Percentiles rank a stretch among this genome's conserved stretches.
Conservation (phyloP, 2,797 vertebrate genomes). For the Carapus acus region DNA sequence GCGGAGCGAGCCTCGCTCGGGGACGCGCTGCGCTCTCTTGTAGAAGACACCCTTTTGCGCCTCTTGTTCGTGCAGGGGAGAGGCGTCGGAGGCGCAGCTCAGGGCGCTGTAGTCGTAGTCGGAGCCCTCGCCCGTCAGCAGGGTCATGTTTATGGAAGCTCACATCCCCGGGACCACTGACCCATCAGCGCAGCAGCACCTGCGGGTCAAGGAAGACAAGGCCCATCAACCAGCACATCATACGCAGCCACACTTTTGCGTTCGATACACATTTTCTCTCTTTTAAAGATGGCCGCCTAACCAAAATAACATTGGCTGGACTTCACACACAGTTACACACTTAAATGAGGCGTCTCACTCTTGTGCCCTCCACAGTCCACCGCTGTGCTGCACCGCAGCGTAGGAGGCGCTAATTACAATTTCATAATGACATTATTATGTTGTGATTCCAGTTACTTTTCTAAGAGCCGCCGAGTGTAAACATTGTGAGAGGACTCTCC, state of each 20-base stretch:
- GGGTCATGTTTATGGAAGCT: constrained; percentile 86
- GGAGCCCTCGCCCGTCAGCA: constrained; percentile 91
- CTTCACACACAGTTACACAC: not conserved
- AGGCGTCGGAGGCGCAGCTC: constrained; percentile 88
- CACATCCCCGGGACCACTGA: constrained; percentile 74
- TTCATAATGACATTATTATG: no score
- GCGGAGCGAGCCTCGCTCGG: constrained; percentile 55
- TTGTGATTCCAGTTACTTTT: constrained; percentile 14
- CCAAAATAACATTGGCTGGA: no score
- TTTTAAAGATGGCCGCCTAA: not conserved
- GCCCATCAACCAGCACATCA: no score
- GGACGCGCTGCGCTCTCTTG: constrained; percentile 81
- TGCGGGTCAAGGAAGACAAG: constrained; percentile 3
- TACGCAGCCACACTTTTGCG: no score
- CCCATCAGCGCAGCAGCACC: constrained; percentile 33
- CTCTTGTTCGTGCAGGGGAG: constrained; percentile 81
- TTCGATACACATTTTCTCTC: no score
- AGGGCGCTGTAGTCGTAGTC: constrained; percentile 97
- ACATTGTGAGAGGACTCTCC: not conserved
- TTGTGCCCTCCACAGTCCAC: no score
- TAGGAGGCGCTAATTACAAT: no score
- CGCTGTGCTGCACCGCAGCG: constrained; percentile 5
- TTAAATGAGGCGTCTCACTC: not conserved
- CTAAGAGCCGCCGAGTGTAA: constrained; percentile 4
- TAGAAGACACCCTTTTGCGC: constrained; percentile 88